Evolutionary conservation across 2,888 invertebrate genomes (phyloP), one percentile per base, ranked within the genome.

Genomic region (Rhagonycha fulva): DNA sequence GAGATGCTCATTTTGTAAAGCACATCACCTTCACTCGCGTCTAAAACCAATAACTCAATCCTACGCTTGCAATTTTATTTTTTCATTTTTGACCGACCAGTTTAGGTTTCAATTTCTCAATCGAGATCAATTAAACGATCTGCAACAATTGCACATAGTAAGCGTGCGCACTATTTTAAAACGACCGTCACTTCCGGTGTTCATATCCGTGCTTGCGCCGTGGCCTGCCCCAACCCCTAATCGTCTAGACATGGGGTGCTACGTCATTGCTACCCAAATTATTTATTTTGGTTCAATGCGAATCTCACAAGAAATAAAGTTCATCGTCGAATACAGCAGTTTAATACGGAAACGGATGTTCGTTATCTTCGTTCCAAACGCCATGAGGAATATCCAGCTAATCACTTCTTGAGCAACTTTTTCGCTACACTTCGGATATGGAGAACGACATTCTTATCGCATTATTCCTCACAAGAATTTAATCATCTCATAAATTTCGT

Each of bases 151-250:
- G 12, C 14, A 67, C 71, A 68, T 77, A 70, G 77, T 77, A 75
- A 77, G 77, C 77, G 70, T 78, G 78, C 76, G 78, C 78, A 75
- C 63, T 71, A 63, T 66, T 71, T 73, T 71, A 70, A 76, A 70
- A 68, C 76, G 78, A 67, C 69, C 71, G 70, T 68, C 63, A 76
- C 77, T 79, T 79, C 79, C 79, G 79, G 82, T 81, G 74, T 84
- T 84, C 84, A 83, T 83, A 83, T 84, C 83, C 83, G 83, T 83
- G 82, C 82, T 79, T 83, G 83, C 82, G 83, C 80, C 80, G 79
- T 81, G 81, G 80, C 83, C 83, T 82, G 78, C 83, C 82, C 80
- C 81, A 81, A 83, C 83, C 83, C 83, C 79, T 47, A 76, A 71
- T 79, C 76, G 81, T 83, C 82, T 82, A 82, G 82, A 82, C 81